Base-by-base conservation (phyloP, 2,113 vertebrate species). In the Mus musculus region DNA sequence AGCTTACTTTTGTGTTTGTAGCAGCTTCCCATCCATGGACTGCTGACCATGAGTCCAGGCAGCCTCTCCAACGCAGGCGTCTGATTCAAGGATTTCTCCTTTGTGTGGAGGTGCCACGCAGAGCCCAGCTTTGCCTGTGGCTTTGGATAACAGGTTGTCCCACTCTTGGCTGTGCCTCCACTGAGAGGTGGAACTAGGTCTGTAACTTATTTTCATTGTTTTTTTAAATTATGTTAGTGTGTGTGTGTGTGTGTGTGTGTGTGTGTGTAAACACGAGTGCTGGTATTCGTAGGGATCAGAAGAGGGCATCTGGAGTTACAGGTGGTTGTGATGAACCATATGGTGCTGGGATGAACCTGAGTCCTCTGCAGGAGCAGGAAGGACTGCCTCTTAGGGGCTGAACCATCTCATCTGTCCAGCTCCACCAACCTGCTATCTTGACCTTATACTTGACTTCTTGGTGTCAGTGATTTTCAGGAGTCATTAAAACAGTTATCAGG, bases 81-180 rank as follows among this genome's bases (percentile, higher is more conserved):
- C 24, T 90, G 54, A 63, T 46, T 54, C 80, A 73, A 39, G 63
- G n/a, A 52, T 71, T 26, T 26, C 14, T 67, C 72, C 59, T 16
- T 6, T 7, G 0, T 87, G 19, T 73, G 49, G 61, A 77, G 67
- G 12, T 96, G 61, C 61, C 81, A 8, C 19, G 4, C 36, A 59
- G 63, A 77, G 19, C 17, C 78, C 61, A 86, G 17, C 61, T 92
- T 87, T 85, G 71, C 6, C n/a, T 81, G 42, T 5, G 30, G 73
- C 54, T 65, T 54, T 87, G 49, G 22, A 2, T 30, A 19, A 76
- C 49, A 71, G 24, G 9, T 52, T 63, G 46, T 87, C 86, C 63
- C 90, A 6, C 73, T 81, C 86, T 90, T 90, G 86, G n/a, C 75
- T n/a, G 95, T 10, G 90, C 39, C 49, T 86, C 28, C 24, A 5